A percentile compares a stretch with the other conserved stretches of the same genome.
Conservation (phyloP, 2,113 vertebrate species). For the Alaudala cheleensis region DNA sequence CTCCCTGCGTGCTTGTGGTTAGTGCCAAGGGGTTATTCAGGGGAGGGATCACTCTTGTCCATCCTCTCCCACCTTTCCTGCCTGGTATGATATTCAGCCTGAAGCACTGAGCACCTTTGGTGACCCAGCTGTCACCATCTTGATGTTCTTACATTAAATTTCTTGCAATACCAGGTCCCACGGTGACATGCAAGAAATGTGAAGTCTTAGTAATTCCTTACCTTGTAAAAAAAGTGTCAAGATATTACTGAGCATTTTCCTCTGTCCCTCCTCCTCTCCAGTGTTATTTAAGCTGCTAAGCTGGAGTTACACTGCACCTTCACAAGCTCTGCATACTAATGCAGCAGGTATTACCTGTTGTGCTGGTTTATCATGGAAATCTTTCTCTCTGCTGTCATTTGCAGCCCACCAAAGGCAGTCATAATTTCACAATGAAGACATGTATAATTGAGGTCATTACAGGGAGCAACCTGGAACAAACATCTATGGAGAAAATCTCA, state of each 20-base stretch:
- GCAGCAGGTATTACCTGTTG: conserved; percentile 41
- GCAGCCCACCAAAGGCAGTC: conserved; percentile 60
- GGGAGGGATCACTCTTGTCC: not conserved
- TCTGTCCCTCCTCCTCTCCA: not conserved
- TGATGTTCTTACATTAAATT: not conserved
- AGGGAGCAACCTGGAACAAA: conserved; percentile 55
- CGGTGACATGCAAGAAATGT: accelerated
- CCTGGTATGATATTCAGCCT: not conserved
- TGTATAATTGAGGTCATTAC: conserved; percentile 73
- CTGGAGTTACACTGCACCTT: not conserved
- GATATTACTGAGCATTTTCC: not conserved
- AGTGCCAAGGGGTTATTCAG: not conserved
- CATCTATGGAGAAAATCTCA: conserved; percentile 51
- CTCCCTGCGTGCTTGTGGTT: accelerated
- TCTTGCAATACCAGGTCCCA: not conserved
- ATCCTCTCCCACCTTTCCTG: not conserved
- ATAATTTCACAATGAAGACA: conserved; percentile 71
- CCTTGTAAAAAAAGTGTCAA: not conserved
- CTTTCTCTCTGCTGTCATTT: conserved; percentile 50
- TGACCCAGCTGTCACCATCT: not conserved
- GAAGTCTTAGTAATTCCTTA: not conserved
- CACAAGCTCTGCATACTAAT: conserved; percentile 43
- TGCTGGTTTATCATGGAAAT: conserved; percentile 62
- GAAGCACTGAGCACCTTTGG: not conserved
- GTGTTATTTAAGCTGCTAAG: not conserved